Evolutionary conservation across 53 echinoderm and acorn worm species (phyloP), one percentile per base, ranked within the genome.

Genomic region (Zoroaster sp.): DNA sequence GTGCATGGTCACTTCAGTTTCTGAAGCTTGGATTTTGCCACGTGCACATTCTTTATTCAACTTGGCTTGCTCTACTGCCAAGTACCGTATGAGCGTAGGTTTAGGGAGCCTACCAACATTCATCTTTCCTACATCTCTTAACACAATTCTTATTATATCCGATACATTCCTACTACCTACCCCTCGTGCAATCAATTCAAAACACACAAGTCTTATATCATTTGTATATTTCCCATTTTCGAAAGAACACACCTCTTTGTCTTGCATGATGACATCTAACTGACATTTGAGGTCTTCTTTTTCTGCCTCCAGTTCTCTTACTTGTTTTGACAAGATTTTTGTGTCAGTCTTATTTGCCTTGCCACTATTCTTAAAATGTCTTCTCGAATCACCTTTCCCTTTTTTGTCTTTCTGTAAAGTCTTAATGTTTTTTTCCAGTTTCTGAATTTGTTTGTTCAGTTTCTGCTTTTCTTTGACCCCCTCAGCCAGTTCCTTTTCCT

Each of bases 41-140:
- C 31, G 32, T 1, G 90, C 90, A 83, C 39, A 35, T 43, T 90
- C 68, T 80, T 89, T 89, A 25, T 33, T 46, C 6, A 89, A 39
- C 80, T 80, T 89, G 2, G 45, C 79, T 31, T 80, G 89, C 39
- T 89, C 90, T 54, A 73, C 40, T 1, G 90, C 83, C 55, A 90
- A 28, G 33, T 83, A 83, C 8, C 83, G 39, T 23, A 90, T 83
- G 32, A 90, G 54, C 1, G 83, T 73, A 35, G 74, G 87, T 70
- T 87, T 87, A 23, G 87, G 87, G 42, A 87, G 73, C 36, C 90
- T 69, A 41, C 38, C 74, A 39, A 83, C 45, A 42, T 73, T 73
- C 83, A 90, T 83, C 34, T 83, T 73, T 4, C 40, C 83, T 36
- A 83, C 74, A 35, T 35, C 42, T 83, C 74, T 73, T 41, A 83